Evolutionary conservation across 64 coral and sea anemone species (phyloP).

Genomic region (Montipora efflorescens): DNA sequence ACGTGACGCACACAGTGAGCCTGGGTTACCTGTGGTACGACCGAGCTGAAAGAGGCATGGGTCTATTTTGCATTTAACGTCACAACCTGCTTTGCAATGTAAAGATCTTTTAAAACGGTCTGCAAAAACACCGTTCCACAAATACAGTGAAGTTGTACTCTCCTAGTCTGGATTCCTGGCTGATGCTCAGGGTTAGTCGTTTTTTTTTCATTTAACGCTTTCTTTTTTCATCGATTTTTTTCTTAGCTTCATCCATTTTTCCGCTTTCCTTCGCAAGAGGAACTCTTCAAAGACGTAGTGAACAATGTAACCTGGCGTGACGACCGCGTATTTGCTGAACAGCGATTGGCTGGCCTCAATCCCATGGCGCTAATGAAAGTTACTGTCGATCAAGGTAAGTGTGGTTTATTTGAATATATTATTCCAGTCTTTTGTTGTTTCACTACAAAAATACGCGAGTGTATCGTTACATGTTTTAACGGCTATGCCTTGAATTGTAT

Average conservation of each 20-base stretch:
- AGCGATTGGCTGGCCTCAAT: conserved; percentile 87
- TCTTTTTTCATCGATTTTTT: background rate
- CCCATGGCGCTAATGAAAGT: conserved; percentile 82
- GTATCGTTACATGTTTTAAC: no score
- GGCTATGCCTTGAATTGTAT: no score
- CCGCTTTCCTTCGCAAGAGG: conserved; percentile 78
- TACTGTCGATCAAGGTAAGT: conserved; percentile 59
- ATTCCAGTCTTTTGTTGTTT: background rate
- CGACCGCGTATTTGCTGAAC: conserved; percentile 81
- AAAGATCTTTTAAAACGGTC: no score
- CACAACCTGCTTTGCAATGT: no score
- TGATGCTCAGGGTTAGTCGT: background rate
- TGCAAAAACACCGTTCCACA: no score
- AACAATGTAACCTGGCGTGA: conserved; percentile 93
- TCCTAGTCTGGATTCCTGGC: no score
- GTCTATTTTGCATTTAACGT: no score
- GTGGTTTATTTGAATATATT: background rate
- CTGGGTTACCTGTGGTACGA: no score
- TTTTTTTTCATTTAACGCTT: background rate
- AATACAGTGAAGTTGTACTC: no score
- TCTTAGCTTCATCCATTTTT: conserved; percentile 64
- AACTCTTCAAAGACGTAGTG: conserved; percentile 76
- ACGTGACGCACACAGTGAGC: no score
- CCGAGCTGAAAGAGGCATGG: no score
- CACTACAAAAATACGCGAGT: no score